Percentiles rank a stretch among this genome's conserved stretches.
Evolutionary conservation across 1,140 invertebrate species (phyloP).

Genomic region (Rhopalosiphum padi): DNA sequence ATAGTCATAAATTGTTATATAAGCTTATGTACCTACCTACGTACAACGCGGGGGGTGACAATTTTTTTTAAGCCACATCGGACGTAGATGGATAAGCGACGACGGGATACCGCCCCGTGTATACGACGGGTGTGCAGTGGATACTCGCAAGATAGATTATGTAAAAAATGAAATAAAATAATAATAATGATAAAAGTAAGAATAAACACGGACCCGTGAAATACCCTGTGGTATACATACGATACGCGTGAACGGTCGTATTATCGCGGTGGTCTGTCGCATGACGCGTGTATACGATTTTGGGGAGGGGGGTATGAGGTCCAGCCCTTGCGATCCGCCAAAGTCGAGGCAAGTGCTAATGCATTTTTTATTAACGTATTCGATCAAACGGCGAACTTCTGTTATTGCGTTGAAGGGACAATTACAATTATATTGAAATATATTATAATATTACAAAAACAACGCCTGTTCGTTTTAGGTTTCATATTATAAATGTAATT

Average conservation of each 20-base stretch:
- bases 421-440: background rate
- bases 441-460: background rate
- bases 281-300: background rate
- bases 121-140: background rate
- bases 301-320: background rate
- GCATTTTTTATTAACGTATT: background rate
- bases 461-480: background rate
- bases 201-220: background rate
- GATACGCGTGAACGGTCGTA: background rate
- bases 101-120: background rate
- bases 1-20: conserved; percentile 23
- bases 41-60: background rate
- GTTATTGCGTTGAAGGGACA: background rate
- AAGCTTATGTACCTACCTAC: background rate
- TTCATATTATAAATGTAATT: background rate
- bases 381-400: background rate
- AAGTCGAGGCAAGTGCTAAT: background rate
- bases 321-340: no score
- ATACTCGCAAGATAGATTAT: conserved; percentile 27
- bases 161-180: conserved; percentile 36
- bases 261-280: background rate
- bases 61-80: conserved; percentile 43
- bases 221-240: background rate
- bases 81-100: conserved; percentile 40
- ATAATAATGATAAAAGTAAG: background rate